Percentiles rank a stretch among this genome's conserved stretches.
Conservation (phyloP, 2,113 vertebrate species). For the Vicugna pacos region DNA sequence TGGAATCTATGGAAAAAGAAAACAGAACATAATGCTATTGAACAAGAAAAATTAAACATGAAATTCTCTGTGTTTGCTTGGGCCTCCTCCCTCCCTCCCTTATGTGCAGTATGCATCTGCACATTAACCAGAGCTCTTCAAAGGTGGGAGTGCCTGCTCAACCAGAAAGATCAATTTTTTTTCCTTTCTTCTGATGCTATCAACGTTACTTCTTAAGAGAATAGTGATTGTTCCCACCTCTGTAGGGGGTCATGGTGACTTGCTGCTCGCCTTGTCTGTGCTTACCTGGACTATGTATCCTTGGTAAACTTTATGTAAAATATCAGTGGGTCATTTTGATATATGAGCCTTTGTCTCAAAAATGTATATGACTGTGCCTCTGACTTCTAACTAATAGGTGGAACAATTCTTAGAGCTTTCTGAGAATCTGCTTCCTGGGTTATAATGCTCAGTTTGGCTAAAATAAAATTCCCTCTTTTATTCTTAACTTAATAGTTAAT, state of each 20-base stretch:
- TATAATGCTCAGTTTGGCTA: not conserved
- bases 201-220: not conserved
- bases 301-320: not conserved
- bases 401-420: not conserved
- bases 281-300: not conserved
- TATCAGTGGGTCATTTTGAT: not conserved
- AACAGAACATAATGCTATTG: no score
- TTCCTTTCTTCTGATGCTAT: not conserved
- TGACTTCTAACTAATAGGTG: not conserved
- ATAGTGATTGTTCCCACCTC: not conserved
- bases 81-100: not conserved
- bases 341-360: not conserved
- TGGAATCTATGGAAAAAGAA: no score
- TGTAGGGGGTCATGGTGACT: not conserved
- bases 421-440: not conserved
- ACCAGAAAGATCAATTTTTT: not conserved
- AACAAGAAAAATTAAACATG: not conserved
- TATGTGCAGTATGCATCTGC: not conserved
- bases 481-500: not conserved
- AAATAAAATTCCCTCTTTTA: not conserved
- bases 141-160: not conserved
- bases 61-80: not conserved
- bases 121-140: not conserved
- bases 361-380: not conserved
- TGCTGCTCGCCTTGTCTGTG: not conserved